Percentiles rank a stretch among this genome's conserved stretches.
Conservation (phyloP, 2,888 invertebrate species). For the Drosophila crucigera region DNA sequence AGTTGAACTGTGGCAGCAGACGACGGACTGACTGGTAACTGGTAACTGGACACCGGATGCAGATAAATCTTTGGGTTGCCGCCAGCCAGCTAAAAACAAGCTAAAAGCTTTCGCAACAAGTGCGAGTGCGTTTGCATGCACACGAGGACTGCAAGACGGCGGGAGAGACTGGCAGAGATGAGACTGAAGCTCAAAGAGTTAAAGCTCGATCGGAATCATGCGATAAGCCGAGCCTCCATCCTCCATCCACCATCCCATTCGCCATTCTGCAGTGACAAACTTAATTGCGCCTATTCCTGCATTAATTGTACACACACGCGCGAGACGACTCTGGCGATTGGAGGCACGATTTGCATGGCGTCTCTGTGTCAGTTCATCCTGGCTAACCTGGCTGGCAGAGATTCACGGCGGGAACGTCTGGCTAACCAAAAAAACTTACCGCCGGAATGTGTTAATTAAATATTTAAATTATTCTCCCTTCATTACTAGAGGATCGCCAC, state of each 20-base stretch:
- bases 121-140: constrained; percentile 63
- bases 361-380: constrained; percentile 27
- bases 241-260: neutral
- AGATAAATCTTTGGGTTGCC: constrained; percentile 77
- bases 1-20: constrained; percentile 51
- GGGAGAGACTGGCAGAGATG: constrained; percentile 1
- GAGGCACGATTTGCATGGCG: constrained; percentile 67
- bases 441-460: constrained; percentile 79
- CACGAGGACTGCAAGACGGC: constrained; percentile 16
- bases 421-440: constrained; percentile 26
- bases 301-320: constrained; percentile 81
- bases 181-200: constrained; percentile 43
- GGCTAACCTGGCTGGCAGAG: constrained; percentile 5
- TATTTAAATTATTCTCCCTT: constrained; percentile 74
- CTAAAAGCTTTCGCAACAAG: constrained; percentile 59
- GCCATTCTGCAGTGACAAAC: constrained; percentile 66
- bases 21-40: constrained; percentile 52
- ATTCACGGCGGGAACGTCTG: constrained; percentile 25
- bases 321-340: constrained; percentile 45
- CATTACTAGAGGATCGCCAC: constrained; percentile 42
- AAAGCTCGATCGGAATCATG: constrained; percentile 80
- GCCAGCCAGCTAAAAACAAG: constrained; percentile 42
- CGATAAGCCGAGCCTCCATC: constrained; percentile 57
- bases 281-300: constrained; percentile 81
- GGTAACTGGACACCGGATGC: constrained; percentile 81